These are phyloP conservation scores for Myrmophylax atrothorax DNA, from an alignment of 2,113 vertebrate species.

Conservation along the genomic window DNA sequence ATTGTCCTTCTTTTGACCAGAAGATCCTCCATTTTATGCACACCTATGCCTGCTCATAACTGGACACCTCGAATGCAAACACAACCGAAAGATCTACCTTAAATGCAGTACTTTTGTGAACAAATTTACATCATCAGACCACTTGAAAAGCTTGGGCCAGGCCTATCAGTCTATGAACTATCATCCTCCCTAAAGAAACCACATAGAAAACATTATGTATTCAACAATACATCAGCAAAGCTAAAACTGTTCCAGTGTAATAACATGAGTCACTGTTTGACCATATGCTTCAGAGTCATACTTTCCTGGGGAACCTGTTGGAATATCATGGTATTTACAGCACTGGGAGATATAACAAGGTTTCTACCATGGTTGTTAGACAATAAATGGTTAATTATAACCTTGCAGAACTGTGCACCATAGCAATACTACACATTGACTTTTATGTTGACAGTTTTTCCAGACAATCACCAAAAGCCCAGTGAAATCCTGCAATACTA, in stretches of 20 bases:
- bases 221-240: background rate
- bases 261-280: slow-evolving; percentile 20
- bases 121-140: background rate
- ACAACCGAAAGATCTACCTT: background rate
- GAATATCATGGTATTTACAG: background rate
- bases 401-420: background rate
- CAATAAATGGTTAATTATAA: background rate
- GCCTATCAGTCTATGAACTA: background rate
- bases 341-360: background rate
- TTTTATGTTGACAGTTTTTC: background rate
- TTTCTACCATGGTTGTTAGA: background rate
- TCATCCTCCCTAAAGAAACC: background rate
- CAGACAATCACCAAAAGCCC: background rate
- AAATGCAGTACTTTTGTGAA: background rate
- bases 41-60: background rate
- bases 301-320: background rate
- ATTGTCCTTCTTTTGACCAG: background rate
- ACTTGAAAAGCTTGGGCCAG: background rate
- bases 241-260: background rate
- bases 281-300: background rate
- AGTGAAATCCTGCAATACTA: background rate
- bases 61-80: background rate
- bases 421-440: background rate
- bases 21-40: background rate
- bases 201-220: background rate